Percentiles rank a stretch among this genome's conserved stretches.
Evolutionary conservation across 2,113 vertebrate species (phyloP).

Genomic region (Hippocampus abdominalis): DNA sequence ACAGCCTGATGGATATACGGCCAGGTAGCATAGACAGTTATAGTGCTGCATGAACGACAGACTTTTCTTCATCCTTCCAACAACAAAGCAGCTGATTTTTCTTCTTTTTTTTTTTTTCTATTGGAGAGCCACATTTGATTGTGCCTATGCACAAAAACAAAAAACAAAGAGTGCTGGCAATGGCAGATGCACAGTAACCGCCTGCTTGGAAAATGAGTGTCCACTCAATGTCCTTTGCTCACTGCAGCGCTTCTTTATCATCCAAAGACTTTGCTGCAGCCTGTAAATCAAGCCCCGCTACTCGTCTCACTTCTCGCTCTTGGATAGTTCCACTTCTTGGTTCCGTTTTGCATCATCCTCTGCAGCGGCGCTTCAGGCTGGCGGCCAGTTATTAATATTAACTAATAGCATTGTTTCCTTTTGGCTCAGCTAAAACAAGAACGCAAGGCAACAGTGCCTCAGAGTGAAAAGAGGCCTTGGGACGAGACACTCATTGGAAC

Average conservation of each 20-base stretch:
- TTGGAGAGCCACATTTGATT: not conserved
- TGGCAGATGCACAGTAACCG: not conserved
- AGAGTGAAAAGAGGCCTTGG: conserved; percentile 22
- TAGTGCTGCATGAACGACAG: not conserved
- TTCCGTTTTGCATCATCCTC: conserved; percentile 44
- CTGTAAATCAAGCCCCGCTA: conserved; percentile 21
- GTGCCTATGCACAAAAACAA: not conserved
- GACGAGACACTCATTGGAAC: not conserved
- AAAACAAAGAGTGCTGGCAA: not conserved
- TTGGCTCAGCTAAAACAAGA: conserved; percentile 19
- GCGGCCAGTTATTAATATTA: conserved; percentile 53
- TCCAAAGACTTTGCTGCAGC: conserved; percentile 41
- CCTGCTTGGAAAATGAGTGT: not conserved
- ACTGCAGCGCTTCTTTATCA: conserved; percentile 34
- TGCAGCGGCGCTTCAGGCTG: conserved; percentile 28
- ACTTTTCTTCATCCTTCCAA: not conserved
- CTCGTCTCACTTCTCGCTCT: conserved; percentile 9
- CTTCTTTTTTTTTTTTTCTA: not conserved
- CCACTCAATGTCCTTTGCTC: not conserved
- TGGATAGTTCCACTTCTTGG: conserved; percentile 20
- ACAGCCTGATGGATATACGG: not conserved
- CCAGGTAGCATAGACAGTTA: not conserved
- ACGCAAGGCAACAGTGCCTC: not conserved
- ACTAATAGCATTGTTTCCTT: conserved; percentile 41
- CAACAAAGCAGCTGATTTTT: not conserved